Base-by-base conservation (phyloP, 1,140 invertebrate species). In the Drosophila busckii region DNA sequence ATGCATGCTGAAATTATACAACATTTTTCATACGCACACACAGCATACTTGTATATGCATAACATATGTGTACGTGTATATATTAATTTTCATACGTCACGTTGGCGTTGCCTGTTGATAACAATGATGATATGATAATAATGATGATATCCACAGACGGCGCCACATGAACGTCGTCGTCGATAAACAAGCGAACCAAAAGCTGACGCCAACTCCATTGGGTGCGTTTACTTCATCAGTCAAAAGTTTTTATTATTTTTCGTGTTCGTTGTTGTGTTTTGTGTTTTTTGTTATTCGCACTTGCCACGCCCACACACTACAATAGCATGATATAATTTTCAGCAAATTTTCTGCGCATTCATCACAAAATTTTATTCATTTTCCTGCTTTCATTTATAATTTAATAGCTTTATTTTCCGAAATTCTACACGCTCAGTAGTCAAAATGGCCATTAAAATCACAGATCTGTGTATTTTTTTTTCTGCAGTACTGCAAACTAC, bases 41-140 rank as follows among this genome's bases (percentile, higher is more conserved):
- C 16, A 13, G 28, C 10, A 52, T 4, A 50, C 38, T 35, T 46
- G 29, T 44, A 10, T 44, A 29, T 31, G 10, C 19, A 48, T 25
- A 25, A 17, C 34, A 25, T 13, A 31, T 44, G 26, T 16, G 20
- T 23, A 40, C 34, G 42, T 37, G 35, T 49, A 45, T 66, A 61
- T 61, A 73, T 59, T 68, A 50, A 75, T 63, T 63, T 73, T 20
- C 46, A 63, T 67, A 52, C 63, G 58, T 73, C 70, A 73, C 53
- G 58, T 75, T 46, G 54, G 26, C 28, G 56, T 25, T 15, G 54
- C 38, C 66, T 73, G 69, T 58, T 66, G 58, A 63, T 41, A 64
- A 64, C 19, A 12, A 48, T 58, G 32, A 53, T 63, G 50, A 73
- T 42, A 29, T 16, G 37, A 8, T 29, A 50, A 50, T 55, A 41